Base-by-base conservation (phyloP, 2,113 vertebrate species). In the Mesocricetus auratus region DNA sequence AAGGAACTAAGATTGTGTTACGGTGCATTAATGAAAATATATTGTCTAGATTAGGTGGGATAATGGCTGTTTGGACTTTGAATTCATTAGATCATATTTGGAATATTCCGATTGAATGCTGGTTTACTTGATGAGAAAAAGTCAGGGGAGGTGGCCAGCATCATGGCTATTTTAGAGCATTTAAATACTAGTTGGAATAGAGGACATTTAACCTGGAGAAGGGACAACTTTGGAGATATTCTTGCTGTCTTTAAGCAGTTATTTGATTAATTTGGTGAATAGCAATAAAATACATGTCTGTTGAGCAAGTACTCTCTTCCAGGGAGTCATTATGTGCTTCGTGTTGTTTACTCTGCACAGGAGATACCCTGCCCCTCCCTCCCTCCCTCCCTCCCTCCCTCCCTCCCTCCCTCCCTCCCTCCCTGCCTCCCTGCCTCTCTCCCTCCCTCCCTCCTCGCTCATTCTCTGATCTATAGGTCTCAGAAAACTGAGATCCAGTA, bases 71-170 rank as follows among this genome's bases (percentile, higher is more conserved):
- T 47, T 96, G 82, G 36, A 94, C 66, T 91, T 95, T 29, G 66
- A 94, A 39, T 90, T 96, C n/a, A 78, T 96, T 96, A 94, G 60
- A 13, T 92, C 71, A 64, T 91, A 81, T 96, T 97, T 96, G 91
- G 89, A 93, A 83, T 95, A 93, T 79, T 93, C 7, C 60, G 53
- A 56, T 71, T 92, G 90, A 85, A n/a, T 66, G 33, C 62, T 50
- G 73, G 58, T 89, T 94, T 92, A 66, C 81, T 97, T 94, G 47
- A 93, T 53, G 24, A 89, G 73, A 91, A 68, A 78, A 31, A 94
- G 50, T 47, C 33, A 16, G 68, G 24, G 58, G 50, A 91, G 77
- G 82, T 91, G 71, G 86, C 39, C 75, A 90, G 74, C n/a, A 64
- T 79, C 69, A 69, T 93, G 56, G 66, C 19, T 50, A 29, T 73